Evolutionary conservation across 2,888 invertebrate species (phyloP).

Genomic region (Lamproptera curius): DNA sequence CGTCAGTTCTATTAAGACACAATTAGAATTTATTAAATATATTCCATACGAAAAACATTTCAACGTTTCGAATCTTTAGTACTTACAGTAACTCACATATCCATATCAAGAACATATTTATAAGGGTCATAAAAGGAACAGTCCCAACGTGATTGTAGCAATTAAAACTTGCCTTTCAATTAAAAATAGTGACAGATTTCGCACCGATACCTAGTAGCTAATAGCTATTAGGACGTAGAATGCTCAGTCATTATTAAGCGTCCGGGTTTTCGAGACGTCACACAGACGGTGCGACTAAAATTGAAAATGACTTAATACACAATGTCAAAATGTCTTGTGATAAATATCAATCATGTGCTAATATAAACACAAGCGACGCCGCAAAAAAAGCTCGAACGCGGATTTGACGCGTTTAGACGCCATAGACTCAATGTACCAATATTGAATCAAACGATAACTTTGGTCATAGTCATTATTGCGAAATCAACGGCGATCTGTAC

Average conservation of each 20-base stretch:
- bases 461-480: conserved; percentile 33
- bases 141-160: too few relatives aligned
- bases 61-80: neutral
- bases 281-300: conserved; percentile 58
- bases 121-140: too few relatives aligned
- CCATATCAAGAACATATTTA: too few relatives aligned
- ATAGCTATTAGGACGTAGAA: conserved; percentile 31
- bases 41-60: conserved; percentile 20
- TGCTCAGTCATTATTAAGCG: conserved; percentile 40
- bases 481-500: conserved; percentile 32
- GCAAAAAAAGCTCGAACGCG: conserved; percentile 60
- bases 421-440: conserved; percentile 60
- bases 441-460: conserved; percentile 55
- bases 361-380: conserved; percentile 68
- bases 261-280: conserved; percentile 43
- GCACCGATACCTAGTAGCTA: conserved; percentile 25
- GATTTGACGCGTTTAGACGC: conserved; percentile 65
- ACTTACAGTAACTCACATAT: neutral
- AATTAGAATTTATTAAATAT: too few relatives aligned
- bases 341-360: conserved; percentile 72
- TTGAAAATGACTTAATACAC: conserved; percentile 68
- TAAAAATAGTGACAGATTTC: conserved; percentile 19
- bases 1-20: too few relatives aligned
- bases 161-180: conserved; percentile 5
- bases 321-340: conserved; percentile 64